Base-by-base conservation (phyloP, 1,140 invertebrate species). In the Panulirus ornatus region DNA sequence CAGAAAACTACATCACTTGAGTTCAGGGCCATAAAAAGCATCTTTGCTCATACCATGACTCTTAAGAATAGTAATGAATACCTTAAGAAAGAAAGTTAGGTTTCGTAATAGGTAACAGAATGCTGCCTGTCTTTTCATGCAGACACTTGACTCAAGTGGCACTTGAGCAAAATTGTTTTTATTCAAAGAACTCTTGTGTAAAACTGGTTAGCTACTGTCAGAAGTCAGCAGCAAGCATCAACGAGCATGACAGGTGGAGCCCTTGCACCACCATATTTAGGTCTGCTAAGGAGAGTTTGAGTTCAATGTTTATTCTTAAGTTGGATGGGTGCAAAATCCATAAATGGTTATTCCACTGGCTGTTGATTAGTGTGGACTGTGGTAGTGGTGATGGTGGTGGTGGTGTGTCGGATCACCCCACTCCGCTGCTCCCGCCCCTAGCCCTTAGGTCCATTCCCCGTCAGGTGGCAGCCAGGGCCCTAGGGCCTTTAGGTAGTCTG, bases 371-470 rank as follows among this genome's bases (percentile, higher is more conserved):
- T 42, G 63, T 42, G 38, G 66, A 40, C 54, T 22, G 30, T 81
- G 30, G 54, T 73, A 27, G 71, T 44, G 70, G 44, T 54, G 40
- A 42, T 87, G 78, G 78, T 82, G 79, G 76, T 83, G 44, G 82
- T 30, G 87, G 58, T 88, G 84, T 87, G 44, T 42, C 63, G 66
- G 30, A 30, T 51, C 44, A 27, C 58, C 76, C 78, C 47, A 51
- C 87, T 71, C 58, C 66, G 78, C 78, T 71, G 54, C 58, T 66
- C 87, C 58, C 87, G 34, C 22, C 87, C 87, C 76, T 70, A 51
- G 54, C 76, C 85, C 76, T 88, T 81, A 88, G 36, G 76, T 82
- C 87, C 87, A 88, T 54, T 40, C 76, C 63, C 87, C 87, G 22
- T 81, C 66, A 54, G 76, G 78, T 51, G 87, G 87, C 47, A 88